Conservation (phyloP, 2,113 vertebrate species). For the Turnix velox region DNA sequence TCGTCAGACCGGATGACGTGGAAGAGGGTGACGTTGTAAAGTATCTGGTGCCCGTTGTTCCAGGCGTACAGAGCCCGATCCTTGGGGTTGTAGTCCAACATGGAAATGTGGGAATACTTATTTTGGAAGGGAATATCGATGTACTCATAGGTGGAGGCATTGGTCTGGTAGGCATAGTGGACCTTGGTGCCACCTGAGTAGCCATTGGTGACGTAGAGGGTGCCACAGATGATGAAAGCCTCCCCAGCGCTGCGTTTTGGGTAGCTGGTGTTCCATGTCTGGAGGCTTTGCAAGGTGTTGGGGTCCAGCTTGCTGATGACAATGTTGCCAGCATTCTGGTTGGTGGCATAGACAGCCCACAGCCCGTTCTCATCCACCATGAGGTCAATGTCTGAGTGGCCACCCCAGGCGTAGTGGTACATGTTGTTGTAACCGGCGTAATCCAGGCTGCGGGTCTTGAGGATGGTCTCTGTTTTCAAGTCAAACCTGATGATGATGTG, state of each 20-base stretch:
- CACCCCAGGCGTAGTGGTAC: constrained; percentile 98
- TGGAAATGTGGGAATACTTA: constrained; percentile 97
- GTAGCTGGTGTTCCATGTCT: constrained; percentile 95
- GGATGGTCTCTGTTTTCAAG: constrained; percentile 89
- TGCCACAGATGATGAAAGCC: constrained; percentile 98
- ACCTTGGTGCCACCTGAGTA: constrained; percentile 97
- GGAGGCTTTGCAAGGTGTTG: constrained; percentile 87
- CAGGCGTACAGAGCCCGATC: constrained; percentile 96
- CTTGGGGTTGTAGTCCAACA: constrained; percentile 98
- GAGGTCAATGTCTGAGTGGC: constrained; percentile 97
- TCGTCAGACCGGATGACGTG: constrained; percentile 94
- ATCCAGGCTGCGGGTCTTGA: constrained; percentile 92
- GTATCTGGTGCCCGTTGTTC: constrained; percentile 98
- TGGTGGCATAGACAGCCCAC: constrained; percentile 97
- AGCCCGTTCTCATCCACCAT: constrained; percentile 96
- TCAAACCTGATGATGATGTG: constrained; percentile 97
- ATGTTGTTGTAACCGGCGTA: constrained; percentile 95
- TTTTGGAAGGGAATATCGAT: constrained; percentile 97
- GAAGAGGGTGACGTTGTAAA: constrained; percentile 98
- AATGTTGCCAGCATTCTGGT: constrained; percentile 97
- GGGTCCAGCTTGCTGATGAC: constrained; percentile 97
- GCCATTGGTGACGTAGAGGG: constrained; percentile 95
- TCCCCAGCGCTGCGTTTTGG: constrained; percentile 96
- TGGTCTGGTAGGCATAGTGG: constrained; percentile 97
- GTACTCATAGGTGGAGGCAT: constrained; percentile 96